Conservation (phyloP, 2,888 invertebrate genomes). For the Diadegma fenestrale region DNA sequence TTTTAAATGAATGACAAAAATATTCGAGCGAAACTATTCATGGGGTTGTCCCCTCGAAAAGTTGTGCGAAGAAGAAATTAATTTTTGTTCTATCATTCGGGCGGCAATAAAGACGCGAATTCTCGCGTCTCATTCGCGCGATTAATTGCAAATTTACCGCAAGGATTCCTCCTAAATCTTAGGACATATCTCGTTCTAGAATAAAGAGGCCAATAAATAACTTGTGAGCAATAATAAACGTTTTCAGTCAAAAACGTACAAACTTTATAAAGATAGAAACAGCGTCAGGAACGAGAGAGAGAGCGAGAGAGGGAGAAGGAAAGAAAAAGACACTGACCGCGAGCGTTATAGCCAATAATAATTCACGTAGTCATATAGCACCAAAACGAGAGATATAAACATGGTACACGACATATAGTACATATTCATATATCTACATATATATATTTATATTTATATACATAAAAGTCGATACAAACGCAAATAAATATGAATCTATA, state of each 20-base stretch:
- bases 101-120: slow-evolving; percentile 41
- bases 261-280: slow-evolving; percentile 1
- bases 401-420: slow-evolving; percentile 17
- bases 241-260: slow-evolving; percentile 60
- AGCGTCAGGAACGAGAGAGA: background rate
- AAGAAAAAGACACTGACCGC: slow-evolving; percentile 39
- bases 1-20: slow-evolving; percentile 1
- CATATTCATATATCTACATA: slow-evolving; percentile 5
- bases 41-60: background rate
- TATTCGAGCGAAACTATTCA: background rate
- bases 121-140: slow-evolving; percentile 44
- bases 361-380: slow-evolving; percentile 19
- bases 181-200: slow-evolving; percentile 52
- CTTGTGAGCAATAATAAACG: slow-evolving; percentile 53
- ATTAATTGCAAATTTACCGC: slow-evolving; percentile 58
- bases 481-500: background rate
- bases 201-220: slow-evolving; percentile 66
- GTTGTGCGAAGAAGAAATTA: background rate
- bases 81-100: slow-evolving; percentile 31
- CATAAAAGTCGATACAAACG: background rate
- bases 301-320: slow-evolving; percentile 1
- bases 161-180: slow-evolving; percentile 38
- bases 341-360: slow-evolving; percentile 47
- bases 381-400: slow-evolving; percentile 31
- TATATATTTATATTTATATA: slow-evolving; percentile 1